These are phyloP conservation scores for Drosophila murphyi DNA, from an alignment of 1,140 invertebrate genomes.

Conservation along the genomic window DNA sequence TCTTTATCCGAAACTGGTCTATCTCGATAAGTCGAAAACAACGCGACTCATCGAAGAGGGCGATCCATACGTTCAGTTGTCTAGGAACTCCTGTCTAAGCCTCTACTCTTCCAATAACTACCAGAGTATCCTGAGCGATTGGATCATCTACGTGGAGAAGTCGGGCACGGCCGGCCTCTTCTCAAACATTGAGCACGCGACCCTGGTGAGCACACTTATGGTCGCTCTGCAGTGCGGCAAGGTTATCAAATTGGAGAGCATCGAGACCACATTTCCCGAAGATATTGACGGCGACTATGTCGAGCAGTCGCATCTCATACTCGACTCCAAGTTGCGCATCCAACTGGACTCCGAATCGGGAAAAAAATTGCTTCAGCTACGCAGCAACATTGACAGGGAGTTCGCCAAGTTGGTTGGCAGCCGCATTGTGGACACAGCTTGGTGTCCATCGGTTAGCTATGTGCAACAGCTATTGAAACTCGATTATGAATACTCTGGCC, in stretches of 20 bases:
- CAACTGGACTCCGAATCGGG: background rate
- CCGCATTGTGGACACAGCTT: background rate
- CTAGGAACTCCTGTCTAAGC: constrained; percentile 41
- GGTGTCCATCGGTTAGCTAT: background rate
- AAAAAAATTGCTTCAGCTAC: constrained; percentile 14
- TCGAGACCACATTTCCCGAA: background rate
- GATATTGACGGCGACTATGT: background rate
- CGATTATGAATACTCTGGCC: background rate
- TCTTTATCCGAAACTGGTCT: constrained; percentile 93
- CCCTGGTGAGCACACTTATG: constrained; percentile 43
- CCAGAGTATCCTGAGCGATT: constrained; percentile 6
- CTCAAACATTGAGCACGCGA: constrained; percentile 43
- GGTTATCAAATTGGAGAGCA: background rate
- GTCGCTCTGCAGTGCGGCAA: constrained; percentile 49
- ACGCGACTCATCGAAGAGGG: constrained; percentile 29
- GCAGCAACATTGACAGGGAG: constrained; percentile 28
- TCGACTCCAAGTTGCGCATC: constrained; percentile 50
- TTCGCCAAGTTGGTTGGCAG: constrained; percentile 26
- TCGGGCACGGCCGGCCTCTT: background rate
- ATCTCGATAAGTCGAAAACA: constrained; percentile 13
- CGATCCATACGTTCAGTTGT: constrained; percentile 39
- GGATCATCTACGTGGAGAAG: constrained; percentile 58
- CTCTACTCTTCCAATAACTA: background rate
- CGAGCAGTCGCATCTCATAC: constrained; percentile 3
- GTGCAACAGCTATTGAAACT: background rate